Base-by-base conservation (phyloP, 2,888 invertebrate species). In the Copidosoma aretas region DNA sequence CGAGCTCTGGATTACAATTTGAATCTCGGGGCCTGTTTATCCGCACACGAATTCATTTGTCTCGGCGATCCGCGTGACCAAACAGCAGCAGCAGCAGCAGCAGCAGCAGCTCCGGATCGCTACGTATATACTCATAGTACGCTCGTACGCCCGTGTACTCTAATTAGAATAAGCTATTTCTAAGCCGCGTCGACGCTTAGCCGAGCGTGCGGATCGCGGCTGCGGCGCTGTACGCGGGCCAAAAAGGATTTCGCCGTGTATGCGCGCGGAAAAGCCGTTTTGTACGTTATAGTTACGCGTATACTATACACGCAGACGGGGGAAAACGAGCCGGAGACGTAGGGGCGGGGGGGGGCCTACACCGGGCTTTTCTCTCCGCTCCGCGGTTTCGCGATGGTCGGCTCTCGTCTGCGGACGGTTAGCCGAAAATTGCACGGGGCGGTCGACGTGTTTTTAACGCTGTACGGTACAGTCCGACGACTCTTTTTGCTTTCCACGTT, bases 91-190 rank as follows among this genome's bases (percentile, higher is more conserved):
- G 32, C 12, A 1, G n/a, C n/a, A n/a, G n/a, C n/a, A n/a, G n/a
- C n/a, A n/a, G n/a, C n/a, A n/a, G 56, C n/a, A n/a, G 21, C 53
- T 12, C 2, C 19, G 56, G 32, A 19, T n/a, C 39, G 43, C 43
- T 21, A n/a, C 12, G n/a, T 10, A 22, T 14, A 46, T 64, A 15
- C 32, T 15, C 25, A n/a, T n/a, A n/a, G n/a, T n/a, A n/a, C n/a
- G 32, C n/a, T 25, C 22, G 51, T 17, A 61, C 49, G 51, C 56
- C 21, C 49, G 66, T n/a, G 75, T 75, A 78, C 79, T 79, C 78
- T 79, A 81, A 82, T 82, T 80, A 79, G 79, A 74, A 69, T 67
- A 71, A 46, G 74, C 76, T 76, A 80, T 81, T 80, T 78, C 78
- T 73, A 79, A 81, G 75, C 75, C 71, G 64, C 57, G 60, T 52